These are phyloP conservation scores for Artibeus jamaicensis DNA, from an alignment of 2,797 vertebrate species.

Conservation along the genomic window DNA sequence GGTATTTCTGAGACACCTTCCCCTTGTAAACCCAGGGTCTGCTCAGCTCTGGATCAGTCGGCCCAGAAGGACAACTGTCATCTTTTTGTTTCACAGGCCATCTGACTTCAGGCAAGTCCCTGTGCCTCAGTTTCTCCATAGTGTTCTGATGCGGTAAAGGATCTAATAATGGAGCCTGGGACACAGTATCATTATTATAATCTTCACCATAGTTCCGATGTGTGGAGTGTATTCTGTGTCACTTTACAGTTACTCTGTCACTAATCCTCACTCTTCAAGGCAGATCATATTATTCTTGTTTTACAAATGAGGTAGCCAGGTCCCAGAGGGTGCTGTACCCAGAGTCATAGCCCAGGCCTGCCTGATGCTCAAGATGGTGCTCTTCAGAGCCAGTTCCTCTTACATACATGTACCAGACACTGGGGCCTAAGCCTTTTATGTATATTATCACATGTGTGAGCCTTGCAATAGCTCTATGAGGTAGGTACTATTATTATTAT, in stretches of 20 bases:
- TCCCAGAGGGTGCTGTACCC: too few relatives aligned
- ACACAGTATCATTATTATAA: too few relatives aligned
- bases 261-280: not conserved
- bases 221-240: not conserved
- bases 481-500: not conserved
- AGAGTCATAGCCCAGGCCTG: not conserved
- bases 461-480: not conserved
- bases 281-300: not conserved
- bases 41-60: not conserved
- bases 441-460: not conserved
- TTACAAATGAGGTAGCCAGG: not conserved
- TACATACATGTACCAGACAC: rapidly evolving
- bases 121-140: not conserved
- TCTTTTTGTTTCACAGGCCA: not conserved
- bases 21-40: not conserved
- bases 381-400: not conserved
- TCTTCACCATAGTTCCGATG: not conserved
- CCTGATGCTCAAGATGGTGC: not conserved
- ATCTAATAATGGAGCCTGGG: not conserved
- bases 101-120: not conserved
- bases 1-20: too few relatives aligned
- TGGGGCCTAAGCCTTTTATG: not conserved
- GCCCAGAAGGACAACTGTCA: not conserved
- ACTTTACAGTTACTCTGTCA: not conserved
- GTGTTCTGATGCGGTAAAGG: not conserved